Percentiles rank a stretch among this genome's conserved stretches.
Conservation (phyloP, 2,888 invertebrate genomes). For the Dyspetes luteomarginatus region DNA sequence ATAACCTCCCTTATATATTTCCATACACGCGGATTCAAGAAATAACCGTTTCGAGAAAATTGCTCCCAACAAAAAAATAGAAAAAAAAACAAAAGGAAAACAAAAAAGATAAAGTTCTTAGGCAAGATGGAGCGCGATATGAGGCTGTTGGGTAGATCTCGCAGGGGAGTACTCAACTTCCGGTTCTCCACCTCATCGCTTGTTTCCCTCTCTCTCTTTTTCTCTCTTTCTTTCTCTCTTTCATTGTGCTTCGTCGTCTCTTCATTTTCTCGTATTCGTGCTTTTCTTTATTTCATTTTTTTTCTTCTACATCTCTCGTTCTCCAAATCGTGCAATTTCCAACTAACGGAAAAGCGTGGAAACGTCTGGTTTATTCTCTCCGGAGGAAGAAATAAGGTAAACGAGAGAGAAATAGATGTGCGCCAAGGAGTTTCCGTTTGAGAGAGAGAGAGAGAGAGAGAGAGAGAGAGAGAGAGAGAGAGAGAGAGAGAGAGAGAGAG, state of each 20-base stretch:
- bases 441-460: conserved; percentile 2
- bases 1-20: neutral
- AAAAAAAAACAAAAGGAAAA: too few species aligned
- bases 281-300: neutral
- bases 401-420: conserved; percentile 30
- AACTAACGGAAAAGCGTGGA: conserved; percentile 59
- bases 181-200: neutral
- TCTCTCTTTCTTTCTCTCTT: neutral
- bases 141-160: neutral
- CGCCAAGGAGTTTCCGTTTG: conserved; percentile 5
- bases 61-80: conserved; percentile 34
- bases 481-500: conserved; percentile 4
- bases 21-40: neutral
- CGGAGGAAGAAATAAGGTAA: conserved; percentile 13
- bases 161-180: conserved; percentile 7
- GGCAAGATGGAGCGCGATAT: neutral
- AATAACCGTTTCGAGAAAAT: conserved; percentile 36
- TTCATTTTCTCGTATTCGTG: neutral
- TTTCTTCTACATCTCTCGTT: neutral
- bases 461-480: conserved; percentile 5
- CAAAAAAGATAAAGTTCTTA: neutral
- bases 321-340: conserved; percentile 52
- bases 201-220: neutral
- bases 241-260: neutral
- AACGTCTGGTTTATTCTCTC: conserved; percentile 56